Evolutionary conservation across 2,797 vertebrate genomes (phyloP), one percentile per base, ranked within the genome.

Genomic region (Dallia pectoralis): DNA sequence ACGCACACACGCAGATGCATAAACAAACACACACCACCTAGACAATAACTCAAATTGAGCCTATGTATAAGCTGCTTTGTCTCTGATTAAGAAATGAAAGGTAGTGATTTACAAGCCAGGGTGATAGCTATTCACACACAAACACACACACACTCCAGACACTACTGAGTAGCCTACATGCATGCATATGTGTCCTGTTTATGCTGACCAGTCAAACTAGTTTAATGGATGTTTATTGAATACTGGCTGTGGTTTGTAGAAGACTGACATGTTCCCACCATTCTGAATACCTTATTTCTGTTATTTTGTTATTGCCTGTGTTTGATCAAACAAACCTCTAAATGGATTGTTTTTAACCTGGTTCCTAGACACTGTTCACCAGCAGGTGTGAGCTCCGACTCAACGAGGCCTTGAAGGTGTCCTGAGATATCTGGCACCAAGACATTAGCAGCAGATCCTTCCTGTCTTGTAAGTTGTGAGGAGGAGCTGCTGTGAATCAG

Each of bases 271-370:
- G 87, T 59, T 84, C 88, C 84, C 84, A 82, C 77, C 86, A 74
- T 75, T 77, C 22, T 25, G 65, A 48, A 67, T 8, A 16, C 79
- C 75, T 88, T 81, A 74, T 75, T 77, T 86, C 83, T 82, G 85
- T 87, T 85, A 76, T 81, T 80, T 47, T 77, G 84, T 78, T 69
- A 86, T 79, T 83, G 83, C 78, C 87, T 88, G 81, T 4, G 70
- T 87, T 88, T 76, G 79, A 70, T 87, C 87, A 87, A 80, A 87
- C 44, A 80, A 81, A 77, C 66, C n/a, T 12, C 74, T 71, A 25
- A 3, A 14, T 77, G 62, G 79, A 64, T 70, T 33, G 53, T 71
- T 25, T 44, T 74, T 73, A 64, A n/a, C 73, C 44, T 66, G 3
- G 12, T 16, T 51, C 25, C 68, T 6, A 30, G 73, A n/a, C 25